Base-by-base conservation (phyloP, 2,888 invertebrate species). In the Clistopyga incitator region DNA sequence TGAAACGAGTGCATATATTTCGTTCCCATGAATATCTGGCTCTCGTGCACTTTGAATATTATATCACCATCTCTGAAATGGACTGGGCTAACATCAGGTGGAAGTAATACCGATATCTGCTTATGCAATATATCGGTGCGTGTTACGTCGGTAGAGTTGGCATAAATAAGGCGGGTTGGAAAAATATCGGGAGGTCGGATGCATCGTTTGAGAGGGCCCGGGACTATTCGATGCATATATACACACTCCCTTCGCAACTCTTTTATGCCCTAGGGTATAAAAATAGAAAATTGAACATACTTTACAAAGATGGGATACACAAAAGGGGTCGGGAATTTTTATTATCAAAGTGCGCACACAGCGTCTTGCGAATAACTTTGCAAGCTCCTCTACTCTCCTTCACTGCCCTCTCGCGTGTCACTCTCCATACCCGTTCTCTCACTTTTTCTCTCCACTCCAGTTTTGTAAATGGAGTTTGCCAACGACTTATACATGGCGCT, bases 251-350 rank as follows among this genome's bases (percentile, higher is more conserved):
- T 52, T 18, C 59, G 29, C n/a, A 13, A 13, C 61, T 75, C 54
- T 10, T 56, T 75, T 56, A 65, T 75, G 75, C 11, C 50, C 47
- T 54, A 74, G 18, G 8, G 47, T 20, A 64, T 70, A 70, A 78
- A 75, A 67, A 78, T 75, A 47, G 56, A 82, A 82, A 78, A 78
- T 64, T 52, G 34, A 75, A 71, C 47, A 34, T 56, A n/a, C 59
- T 68, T 23, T 47, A 78, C 82, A 74, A 78, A 82, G 78, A 71
- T 64, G 47, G 13, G 52, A 50, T 70, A 61, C 65, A 82, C 78
- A 82, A 82, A 70, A 75, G 82, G 25, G 71, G 75, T 65, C 70
- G 65, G 65, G 70, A 82, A 82, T 82, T 78, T 82, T 82, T 82
- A 82, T 82, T 82, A 76, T 82, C 82, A 47, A 45, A 82, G 64